Evolutionary conservation across 2,113 vertebrate species (phyloP).

Genomic region (Bufo gargarizans): DNA sequence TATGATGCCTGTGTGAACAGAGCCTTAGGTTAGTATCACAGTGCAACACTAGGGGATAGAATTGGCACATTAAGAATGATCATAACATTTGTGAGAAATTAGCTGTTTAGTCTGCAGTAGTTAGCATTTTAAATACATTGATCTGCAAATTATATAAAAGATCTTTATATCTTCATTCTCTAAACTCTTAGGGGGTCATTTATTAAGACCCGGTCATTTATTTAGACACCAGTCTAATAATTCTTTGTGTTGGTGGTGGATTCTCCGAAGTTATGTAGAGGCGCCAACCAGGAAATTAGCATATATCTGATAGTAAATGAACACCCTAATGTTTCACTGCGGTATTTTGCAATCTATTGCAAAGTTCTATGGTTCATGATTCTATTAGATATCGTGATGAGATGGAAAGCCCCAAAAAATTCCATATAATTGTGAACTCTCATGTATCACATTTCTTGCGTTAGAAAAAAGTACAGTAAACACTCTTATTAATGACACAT

Average conservation of each 20-base stretch:
- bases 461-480: neutral
- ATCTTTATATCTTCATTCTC: neutral
- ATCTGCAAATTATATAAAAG: neutral
- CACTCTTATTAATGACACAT: neutral
- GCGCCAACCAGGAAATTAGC: too few relatives aligned
- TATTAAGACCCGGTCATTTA: too few relatives aligned
- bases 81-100: neutral
- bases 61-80: neutral
- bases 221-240: too few relatives aligned
- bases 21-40: neutral
- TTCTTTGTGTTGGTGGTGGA: too few relatives aligned
- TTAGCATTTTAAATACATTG: neutral
- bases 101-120: neutral
- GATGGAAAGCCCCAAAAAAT: neutral
- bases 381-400: neutral
- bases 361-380: neutral
- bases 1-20: neutral
- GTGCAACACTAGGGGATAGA: neutral
- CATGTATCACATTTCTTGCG: neutral
- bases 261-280: too few relatives aligned
- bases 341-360: neutral
- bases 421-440: neutral
- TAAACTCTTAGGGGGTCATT: too few relatives aligned
- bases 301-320: too few relatives aligned
- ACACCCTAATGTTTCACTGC: too few relatives aligned